Conservation (phyloP, 2,888 invertebrate species). For the Pherbina coryleti region DNA sequence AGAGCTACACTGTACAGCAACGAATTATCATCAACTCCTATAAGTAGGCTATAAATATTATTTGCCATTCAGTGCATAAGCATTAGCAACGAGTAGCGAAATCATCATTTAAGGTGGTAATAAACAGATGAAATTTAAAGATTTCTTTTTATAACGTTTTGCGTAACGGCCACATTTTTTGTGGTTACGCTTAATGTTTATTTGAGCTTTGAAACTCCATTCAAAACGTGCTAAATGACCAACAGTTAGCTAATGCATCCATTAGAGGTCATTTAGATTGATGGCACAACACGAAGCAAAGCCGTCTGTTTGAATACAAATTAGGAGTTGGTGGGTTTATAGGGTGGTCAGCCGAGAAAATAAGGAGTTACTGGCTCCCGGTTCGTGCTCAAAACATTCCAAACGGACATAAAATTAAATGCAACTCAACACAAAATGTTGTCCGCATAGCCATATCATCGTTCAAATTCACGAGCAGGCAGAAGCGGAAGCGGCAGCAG, state of each 20-base stretch:
- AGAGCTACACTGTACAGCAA: not conserved
- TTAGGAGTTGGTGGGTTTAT: not conserved
- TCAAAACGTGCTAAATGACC: conserved; percentile 9
- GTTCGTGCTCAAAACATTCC: too few relatives aligned
- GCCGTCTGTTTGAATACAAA: conserved; percentile 21
- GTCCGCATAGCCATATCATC: not conserved
- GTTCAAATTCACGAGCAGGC: conserved; percentile 10
- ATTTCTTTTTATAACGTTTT: not conserved
- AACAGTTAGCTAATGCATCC: conserved; percentile 20
- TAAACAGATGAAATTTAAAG: not conserved
- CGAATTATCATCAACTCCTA: conserved; percentile 8
- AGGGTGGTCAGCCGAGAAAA: too few relatives aligned
- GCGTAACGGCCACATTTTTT: not conserved
- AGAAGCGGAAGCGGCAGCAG: too few relatives aligned
- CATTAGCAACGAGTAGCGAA: not conserved
- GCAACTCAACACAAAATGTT: too few relatives aligned
- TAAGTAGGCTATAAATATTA: conserved; percentile 8
- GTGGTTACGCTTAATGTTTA: not conserved
- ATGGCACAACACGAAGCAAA: conserved; percentile 15
- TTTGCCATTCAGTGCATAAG: not conserved
- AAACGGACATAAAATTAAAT: too few relatives aligned
- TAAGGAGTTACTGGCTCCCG: too few relatives aligned
- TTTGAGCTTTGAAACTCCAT: not conserved
- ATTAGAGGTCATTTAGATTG: conserved; percentile 30
- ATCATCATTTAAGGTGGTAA: not conserved